Conservation (phyloP, 2,113 vertebrate species). For the Trichomycterus rosablanca region DNA sequence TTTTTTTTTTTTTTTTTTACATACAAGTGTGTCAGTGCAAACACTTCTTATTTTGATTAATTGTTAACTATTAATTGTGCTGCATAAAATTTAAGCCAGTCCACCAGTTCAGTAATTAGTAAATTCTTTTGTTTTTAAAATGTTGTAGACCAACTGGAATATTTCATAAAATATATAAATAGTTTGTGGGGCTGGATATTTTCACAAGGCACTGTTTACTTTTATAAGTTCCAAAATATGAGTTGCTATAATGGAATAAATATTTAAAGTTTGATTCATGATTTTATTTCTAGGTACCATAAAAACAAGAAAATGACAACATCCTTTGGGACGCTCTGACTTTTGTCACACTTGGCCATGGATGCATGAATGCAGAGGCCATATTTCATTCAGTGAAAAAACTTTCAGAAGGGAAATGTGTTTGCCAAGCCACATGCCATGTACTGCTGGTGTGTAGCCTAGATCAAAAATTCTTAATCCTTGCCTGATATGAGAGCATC, state of each 20-base stretch:
- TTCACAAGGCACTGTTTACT: too few species aligned
- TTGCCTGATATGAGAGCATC: neutral
- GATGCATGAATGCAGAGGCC: conserved; percentile 8
- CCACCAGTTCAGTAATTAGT: too few species aligned
- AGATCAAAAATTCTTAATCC: neutral
- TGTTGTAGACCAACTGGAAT: too few species aligned
- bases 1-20: too few species aligned
- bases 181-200: too few species aligned
- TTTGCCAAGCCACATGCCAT: neutral
- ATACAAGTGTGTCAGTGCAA: too few species aligned
- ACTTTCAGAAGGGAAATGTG: conserved; percentile 40
- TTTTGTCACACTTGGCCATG: conserved; percentile 18
- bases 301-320: neutral
- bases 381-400: neutral
- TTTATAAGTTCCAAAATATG: neutral
- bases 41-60: too few species aligned
- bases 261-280: neutral
- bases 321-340: conserved; percentile 5
- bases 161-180: too few species aligned
- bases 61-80: too few species aligned
- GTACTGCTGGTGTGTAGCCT: neutral
- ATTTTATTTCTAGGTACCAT: conserved; percentile 13
- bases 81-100: too few species aligned
- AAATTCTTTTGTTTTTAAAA: too few species aligned
- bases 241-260: neutral